Conservation (phyloP, 2,113 vertebrate species). For the Phylloscopus whistleri region DNA sequence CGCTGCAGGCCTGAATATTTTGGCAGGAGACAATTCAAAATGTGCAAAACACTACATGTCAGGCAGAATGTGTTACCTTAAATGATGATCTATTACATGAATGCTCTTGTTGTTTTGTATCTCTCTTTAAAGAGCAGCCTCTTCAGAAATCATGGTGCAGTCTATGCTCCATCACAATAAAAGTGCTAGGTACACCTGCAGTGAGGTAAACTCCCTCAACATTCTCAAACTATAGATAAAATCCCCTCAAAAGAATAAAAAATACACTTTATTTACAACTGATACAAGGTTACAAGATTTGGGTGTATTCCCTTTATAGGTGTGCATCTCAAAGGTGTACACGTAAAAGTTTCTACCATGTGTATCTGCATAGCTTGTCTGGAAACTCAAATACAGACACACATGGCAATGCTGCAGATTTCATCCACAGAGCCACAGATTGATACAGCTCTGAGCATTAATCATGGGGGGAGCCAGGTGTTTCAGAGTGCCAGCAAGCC, state of each 20-base stretch:
- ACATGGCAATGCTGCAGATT: background rate
- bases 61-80: slow-evolving; percentile 48
- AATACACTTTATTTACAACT: background rate
- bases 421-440: background rate
- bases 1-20: slow-evolving; percentile 56
- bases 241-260: background rate
- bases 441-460: background rate
- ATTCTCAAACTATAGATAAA: background rate
- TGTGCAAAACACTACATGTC: slow-evolving; percentile 38
- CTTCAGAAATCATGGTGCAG: background rate
- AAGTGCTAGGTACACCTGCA: background rate
- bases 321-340: background rate
- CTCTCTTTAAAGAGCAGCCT: slow-evolving; percentile 9
- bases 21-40: slow-evolving; percentile 62
- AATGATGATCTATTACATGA: slow-evolving; percentile 16
- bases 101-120: background rate
- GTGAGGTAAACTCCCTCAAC: slow-evolving; percentile 2
- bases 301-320: background rate
- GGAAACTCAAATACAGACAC: background rate
- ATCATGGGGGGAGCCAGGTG: background rate
- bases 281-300: background rate
- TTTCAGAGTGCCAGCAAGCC: background rate
- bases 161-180: background rate
- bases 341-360: background rate
- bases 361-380: background rate